phyloP scores from a whole-genome alignment of 1,140 invertebrate species.

The Listronotus bonariensis region DNA sequence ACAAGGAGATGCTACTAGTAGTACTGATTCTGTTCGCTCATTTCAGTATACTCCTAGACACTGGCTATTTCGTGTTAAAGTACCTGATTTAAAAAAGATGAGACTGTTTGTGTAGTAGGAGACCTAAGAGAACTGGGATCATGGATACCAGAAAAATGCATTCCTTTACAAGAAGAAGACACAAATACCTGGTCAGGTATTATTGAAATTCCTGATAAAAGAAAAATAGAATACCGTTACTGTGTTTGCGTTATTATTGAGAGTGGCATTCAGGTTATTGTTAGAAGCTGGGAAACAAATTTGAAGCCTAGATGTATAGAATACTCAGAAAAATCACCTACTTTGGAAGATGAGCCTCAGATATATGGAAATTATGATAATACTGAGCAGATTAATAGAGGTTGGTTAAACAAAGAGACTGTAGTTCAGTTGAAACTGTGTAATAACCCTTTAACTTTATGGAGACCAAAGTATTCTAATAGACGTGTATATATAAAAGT shows the following conservation, averaged over 20 bases:
- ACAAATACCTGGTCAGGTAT: conserved; percentile 60
- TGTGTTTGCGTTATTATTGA: conserved; percentile 68
- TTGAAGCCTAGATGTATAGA: conserved; percentile 67
- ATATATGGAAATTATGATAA: conserved; percentile 64
- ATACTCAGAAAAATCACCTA: conserved; percentile 39
- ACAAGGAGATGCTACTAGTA: conserved; percentile 30
- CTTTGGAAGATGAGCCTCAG: conserved; percentile 36
- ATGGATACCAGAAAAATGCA: conserved; percentile 58
- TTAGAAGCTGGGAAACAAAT: conserved; percentile 85
- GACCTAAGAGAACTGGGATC: conserved; percentile 57
- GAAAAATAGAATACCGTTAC: conserved; percentile 77
- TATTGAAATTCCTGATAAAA: conserved; percentile 66
- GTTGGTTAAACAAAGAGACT: conserved; percentile 87
- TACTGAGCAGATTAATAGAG: conserved; percentile 69
- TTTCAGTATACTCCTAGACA: conserved; percentile 50
- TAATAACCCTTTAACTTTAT: conserved; percentile 77
- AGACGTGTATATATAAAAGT: conserved; percentile 72
- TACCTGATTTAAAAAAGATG: conserved; percentile 52
- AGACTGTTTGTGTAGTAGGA: conserved; percentile 59
- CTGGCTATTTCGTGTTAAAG: conserved; percentile 58
- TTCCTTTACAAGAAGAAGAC: conserved; percentile 53
- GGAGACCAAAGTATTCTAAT: conserved; percentile 74
- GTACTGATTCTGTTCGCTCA: conserved; percentile 49
- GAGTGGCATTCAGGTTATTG: conserved; percentile 60
- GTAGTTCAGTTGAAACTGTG: conserved; percentile 86